A percentile compares a stretch with the other conserved stretches of the same genome.
phyloP scores from a whole-genome alignment of 2,113 vertebrate species.

The Phyllostomus discolor region DNA sequence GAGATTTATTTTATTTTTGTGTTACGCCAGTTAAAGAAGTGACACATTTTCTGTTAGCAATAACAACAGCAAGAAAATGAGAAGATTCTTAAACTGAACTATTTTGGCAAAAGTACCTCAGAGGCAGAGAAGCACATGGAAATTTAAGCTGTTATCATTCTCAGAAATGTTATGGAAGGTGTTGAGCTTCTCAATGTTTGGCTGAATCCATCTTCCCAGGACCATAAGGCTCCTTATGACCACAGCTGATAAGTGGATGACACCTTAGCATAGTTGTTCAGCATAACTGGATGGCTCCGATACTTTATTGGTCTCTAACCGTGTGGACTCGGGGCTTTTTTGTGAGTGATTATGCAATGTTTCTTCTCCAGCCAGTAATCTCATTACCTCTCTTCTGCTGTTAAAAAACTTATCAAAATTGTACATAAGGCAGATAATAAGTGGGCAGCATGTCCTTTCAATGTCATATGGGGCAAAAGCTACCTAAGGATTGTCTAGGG shows the following conservation, averaged over 20 bases:
- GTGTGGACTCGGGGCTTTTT: neutral
- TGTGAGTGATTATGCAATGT: neutral
- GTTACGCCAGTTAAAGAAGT: neutral
- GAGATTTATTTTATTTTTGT: conserved; percentile 25
- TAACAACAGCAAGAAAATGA: conserved; percentile 11
- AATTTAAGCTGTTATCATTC: neutral
- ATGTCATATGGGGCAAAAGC: neutral
- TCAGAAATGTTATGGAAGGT: neutral
- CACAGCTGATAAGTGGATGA: neutral
- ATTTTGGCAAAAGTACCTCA: neutral
- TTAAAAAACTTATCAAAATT: neutral
- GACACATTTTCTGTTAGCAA: neutral
- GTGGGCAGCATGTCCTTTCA: neutral
- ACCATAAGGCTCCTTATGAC: neutral
- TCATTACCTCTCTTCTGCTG: neutral
- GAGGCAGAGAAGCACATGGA: neutral
- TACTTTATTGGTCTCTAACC: neutral
- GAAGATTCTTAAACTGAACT: neutral
- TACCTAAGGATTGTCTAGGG: neutral
- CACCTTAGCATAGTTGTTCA: neutral
- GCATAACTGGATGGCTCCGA: neutral
- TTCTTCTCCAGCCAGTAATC: neutral
- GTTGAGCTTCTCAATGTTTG: neutral
- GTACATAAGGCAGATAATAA: neutral
- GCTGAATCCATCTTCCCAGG: neutral